These are phyloP conservation scores for Seira ritae DNA, from an alignment of 2,888 invertebrate genomes.

Conservation along the genomic window DNA sequence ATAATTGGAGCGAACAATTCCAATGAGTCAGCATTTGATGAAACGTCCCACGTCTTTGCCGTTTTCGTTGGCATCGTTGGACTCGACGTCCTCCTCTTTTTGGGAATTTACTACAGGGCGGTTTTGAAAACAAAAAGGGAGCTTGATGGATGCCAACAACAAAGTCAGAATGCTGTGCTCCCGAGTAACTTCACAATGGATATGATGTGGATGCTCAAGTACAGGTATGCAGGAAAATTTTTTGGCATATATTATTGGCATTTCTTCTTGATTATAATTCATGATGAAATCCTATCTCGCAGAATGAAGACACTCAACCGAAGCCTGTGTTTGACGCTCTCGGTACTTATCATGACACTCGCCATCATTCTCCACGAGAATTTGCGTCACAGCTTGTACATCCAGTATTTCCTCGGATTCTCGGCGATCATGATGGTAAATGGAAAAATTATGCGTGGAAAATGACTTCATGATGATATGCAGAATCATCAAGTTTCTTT, in stretches of 20 bases:
- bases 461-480: neutral
- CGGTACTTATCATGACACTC: conserved; percentile 56
- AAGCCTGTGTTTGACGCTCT: conserved; percentile 55
- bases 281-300: neutral
- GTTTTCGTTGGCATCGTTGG: conserved; percentile 61
- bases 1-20: conserved; percentile 30
- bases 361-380: conserved; percentile 64
- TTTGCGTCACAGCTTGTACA: conserved; percentile 50
- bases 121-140: conserved; percentile 53
- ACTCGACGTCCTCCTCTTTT: conserved; percentile 53
- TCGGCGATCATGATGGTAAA: neutral
- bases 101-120: conserved; percentile 63
- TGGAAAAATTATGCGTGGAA: neutral
- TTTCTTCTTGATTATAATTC: neutral
- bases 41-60: conserved; percentile 64
- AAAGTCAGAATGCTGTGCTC: neutral
- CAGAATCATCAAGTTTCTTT: neutral
- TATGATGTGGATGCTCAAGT: conserved; percentile 41
- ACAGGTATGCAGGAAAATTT: conserved; percentile 30
- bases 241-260: neutral
- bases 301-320: conserved; percentile 68
- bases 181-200: conserved; percentile 16
- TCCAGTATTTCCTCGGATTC: neutral
- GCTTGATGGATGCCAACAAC: conserved; percentile 28
- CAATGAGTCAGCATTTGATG: conserved; percentile 59